Evolutionary conservation across 2,888 invertebrate species (phyloP).

Genomic region (Clostera curtula): DNA sequence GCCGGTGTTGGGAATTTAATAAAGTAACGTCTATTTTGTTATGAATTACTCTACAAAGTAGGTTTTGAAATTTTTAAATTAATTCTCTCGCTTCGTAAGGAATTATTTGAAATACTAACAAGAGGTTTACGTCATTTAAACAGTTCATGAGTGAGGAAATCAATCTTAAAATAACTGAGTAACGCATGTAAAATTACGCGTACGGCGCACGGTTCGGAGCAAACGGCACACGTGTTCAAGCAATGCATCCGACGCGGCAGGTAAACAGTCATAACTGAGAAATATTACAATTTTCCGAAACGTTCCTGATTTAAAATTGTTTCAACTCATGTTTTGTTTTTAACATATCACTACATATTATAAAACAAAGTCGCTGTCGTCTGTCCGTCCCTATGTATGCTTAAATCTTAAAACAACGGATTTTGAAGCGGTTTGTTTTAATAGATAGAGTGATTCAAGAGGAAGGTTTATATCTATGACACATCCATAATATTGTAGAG

Average conservation of each 20-base stretch:
- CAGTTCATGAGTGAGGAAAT: constrained; percentile 33
- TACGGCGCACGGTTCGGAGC: constrained; percentile 30
- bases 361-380: too few species aligned
- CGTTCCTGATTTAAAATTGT: too few species aligned
- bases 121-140: constrained; percentile 11
- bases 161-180: constrained; percentile 40
- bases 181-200: constrained; percentile 44
- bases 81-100: constrained; percentile 25
- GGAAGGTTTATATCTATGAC: too few species aligned
- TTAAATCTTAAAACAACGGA: too few species aligned
- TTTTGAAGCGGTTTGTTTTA: too few species aligned
- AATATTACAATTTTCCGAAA: constrained; percentile 6
- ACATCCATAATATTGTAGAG: too few species aligned
- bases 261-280: constrained; percentile 15
- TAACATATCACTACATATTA: too few species aligned
- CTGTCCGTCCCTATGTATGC: too few species aligned
- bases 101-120: constrained; percentile 14
- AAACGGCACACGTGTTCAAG: constrained; percentile 39
- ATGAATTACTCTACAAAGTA: constrained; percentile 48
- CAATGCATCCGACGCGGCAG: constrained; percentile 18
- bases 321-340: too few species aligned
- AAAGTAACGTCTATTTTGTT: constrained; percentile 58
- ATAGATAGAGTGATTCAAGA: too few species aligned
- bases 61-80: constrained; percentile 31
- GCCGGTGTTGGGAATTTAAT: constrained; percentile 57